Evolutionary conservation across 2,797 vertebrate species (phyloP), one percentile per base, ranked within the genome.

Genomic region (Chelonia mydas): DNA sequence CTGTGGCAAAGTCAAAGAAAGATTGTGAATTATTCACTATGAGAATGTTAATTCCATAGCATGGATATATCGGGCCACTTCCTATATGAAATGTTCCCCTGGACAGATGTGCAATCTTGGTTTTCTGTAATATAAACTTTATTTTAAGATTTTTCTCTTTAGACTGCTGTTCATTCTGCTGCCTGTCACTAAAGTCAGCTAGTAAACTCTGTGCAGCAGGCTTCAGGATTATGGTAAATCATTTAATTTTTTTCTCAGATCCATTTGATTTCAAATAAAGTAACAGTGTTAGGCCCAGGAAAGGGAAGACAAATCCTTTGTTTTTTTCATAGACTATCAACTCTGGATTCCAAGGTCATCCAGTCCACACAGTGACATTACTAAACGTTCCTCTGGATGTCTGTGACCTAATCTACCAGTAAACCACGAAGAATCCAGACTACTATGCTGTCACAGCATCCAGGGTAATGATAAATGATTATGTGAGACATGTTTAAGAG

Each of bases 151-250:
- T 50, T 31, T 89, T 90, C 93, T 87, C 74, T 95, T 82, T 77
- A 91, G 90, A 37, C 37, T 9, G 0, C 2, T 86, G 5, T 90
- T 95, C 59, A 84, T 21, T 96, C 92, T 88, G 33, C 65, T 84
- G 49, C 72, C 27, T 95, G 57, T 85, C 92, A 86, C 49, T 76
- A 55, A 94, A 94, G 33, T 78, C 65, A 89, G 23, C 27, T 81
- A 72, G 59, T 94, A 83, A 96, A 92, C 92, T 87, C 11, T 47
- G 37, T 93, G 19, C 59, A 90, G 57, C 45, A 17, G 45, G 55
- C 74, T 92, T 93, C 78, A 95, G 50, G 74, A 87, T 93, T 94
- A 94, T 33, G 25, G 27, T 81, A 68, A 94, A 87, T 86, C 82
- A 68, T 57, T 45, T 88, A 1, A 76, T 77, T 11, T 31, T 94